Evolutionary conservation across 2,888 invertebrate genomes (phyloP), one percentile per base, ranked within the genome.

Genomic region (Acleris emargana): DNA sequence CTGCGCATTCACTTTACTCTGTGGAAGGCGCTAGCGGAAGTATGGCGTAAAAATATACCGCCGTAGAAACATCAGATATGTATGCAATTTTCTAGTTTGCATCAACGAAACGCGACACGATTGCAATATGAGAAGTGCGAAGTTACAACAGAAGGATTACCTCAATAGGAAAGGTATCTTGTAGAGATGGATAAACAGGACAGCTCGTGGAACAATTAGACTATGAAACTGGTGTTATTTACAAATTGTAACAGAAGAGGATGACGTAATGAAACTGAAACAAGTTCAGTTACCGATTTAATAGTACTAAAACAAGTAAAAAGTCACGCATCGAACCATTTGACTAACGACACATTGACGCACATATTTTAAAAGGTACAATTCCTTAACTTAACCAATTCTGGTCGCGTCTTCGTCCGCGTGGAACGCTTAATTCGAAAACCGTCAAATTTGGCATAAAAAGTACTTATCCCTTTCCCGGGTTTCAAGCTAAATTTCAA

Each of bases 1-100:
- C 59, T 62, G 73, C 72, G 71, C 76, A 78, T 79, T 77, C 75
- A 79, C 75, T 79, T 74, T 75, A 72, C 71, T 69, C 69, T 62
- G 68, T 64, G 70, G 73, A 73, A 72, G 72, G 73, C 76, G 71
- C 70, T 66, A 69, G 75, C 72, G 76, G 71, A 74, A 74, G 73
- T 69, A 71, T 69, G 67, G 71, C 73, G 72, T 76, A 76, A 72
- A 80, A 79, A 77, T 75, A 77, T 77, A 78, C 73, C 74, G 69
- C 68, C 67, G 71, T 70, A 58, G 58, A 63, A 67, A 66, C 66
- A 76, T 72, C 73, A 72, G 69, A 72, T 75, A 76, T 76, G 72
- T 73, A 77, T 75, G 76, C 77, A 80, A 77, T 77, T 76, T 73
- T 67, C 76, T 73, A 59, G 69, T 71, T 72, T 71, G 69, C 72